Evolutionary conservation across 1,140 invertebrate genomes (phyloP).

Genomic region (Nasonia giraulti): DNA sequence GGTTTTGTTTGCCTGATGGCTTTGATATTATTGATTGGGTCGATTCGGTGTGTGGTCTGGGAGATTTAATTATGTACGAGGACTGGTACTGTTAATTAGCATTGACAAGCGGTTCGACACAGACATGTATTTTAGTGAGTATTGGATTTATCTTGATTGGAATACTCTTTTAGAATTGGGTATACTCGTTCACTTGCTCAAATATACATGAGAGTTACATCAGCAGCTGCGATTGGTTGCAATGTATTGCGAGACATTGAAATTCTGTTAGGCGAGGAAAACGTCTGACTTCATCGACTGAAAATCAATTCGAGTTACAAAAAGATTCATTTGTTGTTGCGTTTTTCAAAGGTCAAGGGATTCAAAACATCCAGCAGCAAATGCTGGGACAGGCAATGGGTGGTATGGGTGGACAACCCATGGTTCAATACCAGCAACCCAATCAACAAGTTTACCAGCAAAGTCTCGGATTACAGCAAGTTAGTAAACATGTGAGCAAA

Average conservation of each 20-base stretch:
- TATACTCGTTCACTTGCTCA: not conserved
- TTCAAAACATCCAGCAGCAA: conserved; percentile 76
- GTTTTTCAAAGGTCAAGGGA: conserved; percentile 68
- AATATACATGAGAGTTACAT: not conserved
- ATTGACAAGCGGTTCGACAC: not conserved
- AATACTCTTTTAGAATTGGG: not conserved
- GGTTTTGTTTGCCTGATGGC: too few relatives aligned
- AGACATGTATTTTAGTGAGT: conserved; percentile 44
- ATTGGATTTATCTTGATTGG: not conserved
- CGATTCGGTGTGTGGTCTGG: not conserved
- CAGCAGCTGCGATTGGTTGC: not conserved
- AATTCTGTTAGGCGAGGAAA: too few relatives aligned
- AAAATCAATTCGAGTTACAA: too few relatives aligned
- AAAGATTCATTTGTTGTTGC: not conserved
- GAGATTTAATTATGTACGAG: not conserved
- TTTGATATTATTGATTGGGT: too few relatives aligned
- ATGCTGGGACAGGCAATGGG: conserved; percentile 76
- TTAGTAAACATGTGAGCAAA: conserved; percentile 49
- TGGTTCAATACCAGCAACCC: conserved; percentile 78
- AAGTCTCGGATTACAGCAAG: conserved; percentile 75
- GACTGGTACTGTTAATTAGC: not conserved
- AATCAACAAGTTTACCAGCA: conserved; percentile 78
- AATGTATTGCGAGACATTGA: not conserved
- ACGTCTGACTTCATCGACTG: too few relatives aligned
- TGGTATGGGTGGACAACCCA: conserved; percentile 75